phyloP scores from a whole-genome alignment of 1,140 invertebrate species.

The Littorina saxatilis region DNA sequence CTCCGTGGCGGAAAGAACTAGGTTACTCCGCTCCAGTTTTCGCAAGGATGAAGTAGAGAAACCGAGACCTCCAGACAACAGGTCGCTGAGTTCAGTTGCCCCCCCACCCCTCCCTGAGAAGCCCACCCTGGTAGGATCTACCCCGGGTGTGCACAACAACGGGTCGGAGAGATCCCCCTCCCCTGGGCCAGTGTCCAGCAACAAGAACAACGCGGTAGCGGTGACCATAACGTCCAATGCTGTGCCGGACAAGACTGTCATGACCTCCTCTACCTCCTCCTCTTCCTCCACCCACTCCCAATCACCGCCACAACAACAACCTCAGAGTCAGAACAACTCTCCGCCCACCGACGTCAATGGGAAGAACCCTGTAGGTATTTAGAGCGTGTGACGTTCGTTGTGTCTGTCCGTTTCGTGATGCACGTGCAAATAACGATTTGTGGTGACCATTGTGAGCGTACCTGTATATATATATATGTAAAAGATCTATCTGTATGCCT shows the following conservation, averaged over 20 bases:
- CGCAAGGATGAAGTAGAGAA: slow-evolving; percentile 62
- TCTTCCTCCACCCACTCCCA: neutral
- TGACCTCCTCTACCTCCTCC: too few relatives aligned
- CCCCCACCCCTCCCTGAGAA: slow-evolving; percentile 13
- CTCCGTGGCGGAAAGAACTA: slow-evolving; percentile 63
- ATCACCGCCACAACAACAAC: neutral
- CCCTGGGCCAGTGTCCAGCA: neutral
- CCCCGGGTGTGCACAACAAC: neutral
- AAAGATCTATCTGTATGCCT: too few relatives aligned
- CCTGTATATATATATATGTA: too few relatives aligned
- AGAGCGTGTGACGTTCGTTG: too few relatives aligned
- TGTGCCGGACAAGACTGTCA: neutral
- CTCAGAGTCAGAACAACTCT: too few relatives aligned
- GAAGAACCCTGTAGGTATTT: too few relatives aligned
- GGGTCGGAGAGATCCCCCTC: slow-evolving; percentile 4
- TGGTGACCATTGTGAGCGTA: too few relatives aligned
- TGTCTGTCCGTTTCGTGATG: too few relatives aligned
- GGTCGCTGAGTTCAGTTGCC: neutral
- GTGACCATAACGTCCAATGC: neutral
- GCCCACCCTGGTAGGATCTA: neutral
- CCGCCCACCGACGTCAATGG: too few relatives aligned
- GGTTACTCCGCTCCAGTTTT: slow-evolving; percentile 63
- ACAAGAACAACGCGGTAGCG: neutral
- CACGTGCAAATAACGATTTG: too few relatives aligned
- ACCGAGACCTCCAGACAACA: slow-evolving; percentile 51